A percentile compares a stretch with the other conserved stretches of the same genome.
Evolutionary conservation across 2,797 vertebrate species (phyloP).

Genomic region (Delichon dasypus): DNA sequence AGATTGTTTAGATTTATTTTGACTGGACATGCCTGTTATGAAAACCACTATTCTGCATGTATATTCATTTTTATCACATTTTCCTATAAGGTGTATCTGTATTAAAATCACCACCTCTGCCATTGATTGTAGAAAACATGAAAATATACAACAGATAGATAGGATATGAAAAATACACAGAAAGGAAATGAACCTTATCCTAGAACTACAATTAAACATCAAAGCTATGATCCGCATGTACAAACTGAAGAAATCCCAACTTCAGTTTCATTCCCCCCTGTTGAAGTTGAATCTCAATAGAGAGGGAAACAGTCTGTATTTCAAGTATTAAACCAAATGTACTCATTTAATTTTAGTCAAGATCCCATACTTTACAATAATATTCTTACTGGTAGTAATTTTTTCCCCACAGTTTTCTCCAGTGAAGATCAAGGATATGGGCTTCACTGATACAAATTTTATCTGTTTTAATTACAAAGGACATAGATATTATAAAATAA

Average conservation of each 20-base stretch:
- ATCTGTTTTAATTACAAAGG: not conserved
- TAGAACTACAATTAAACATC: not conserved
- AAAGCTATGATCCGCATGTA: not conserved
- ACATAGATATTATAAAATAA: not conserved
- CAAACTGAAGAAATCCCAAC: not conserved
- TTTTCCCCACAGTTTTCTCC: not conserved
- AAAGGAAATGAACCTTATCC: slow-evolving; percentile 35
- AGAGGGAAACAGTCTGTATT: not conserved
- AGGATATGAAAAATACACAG: slow-evolving; percentile 14
- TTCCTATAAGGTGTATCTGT: slow-evolving; percentile 11
- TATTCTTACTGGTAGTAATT: not conserved
- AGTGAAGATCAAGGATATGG: not conserved
- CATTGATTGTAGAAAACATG: not conserved
- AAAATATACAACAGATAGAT: not conserved
- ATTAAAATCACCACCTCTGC: slow-evolving; percentile 24
- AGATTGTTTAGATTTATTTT: slow-evolving; percentile 5
- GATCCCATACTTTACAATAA: not conserved
- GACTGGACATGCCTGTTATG: not conserved
- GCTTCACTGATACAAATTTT: not conserved
- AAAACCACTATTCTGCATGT: not conserved
- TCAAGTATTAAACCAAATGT: not conserved
- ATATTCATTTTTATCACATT: slow-evolving; percentile 3
- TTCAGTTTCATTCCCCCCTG: not conserved
- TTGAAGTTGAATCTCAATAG: not conserved
- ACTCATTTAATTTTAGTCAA: not conserved